A percentile compares a stretch with the other conserved stretches of the same genome.
Conservation (phyloP, 2,888 invertebrate species). For the Tineola bisselliella region DNA sequence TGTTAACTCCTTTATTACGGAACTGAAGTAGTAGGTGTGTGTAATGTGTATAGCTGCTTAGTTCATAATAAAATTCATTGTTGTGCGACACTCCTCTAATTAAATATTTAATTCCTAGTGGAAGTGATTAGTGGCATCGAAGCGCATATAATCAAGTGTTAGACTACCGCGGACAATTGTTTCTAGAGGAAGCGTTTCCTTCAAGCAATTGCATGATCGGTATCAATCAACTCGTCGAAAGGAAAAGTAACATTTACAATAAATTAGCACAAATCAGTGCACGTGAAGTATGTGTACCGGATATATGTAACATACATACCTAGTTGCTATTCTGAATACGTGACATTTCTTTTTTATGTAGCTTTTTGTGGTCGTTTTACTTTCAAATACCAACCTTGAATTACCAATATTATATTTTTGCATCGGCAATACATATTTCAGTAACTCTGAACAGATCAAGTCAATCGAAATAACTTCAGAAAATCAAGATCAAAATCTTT, state of each 20-base stretch:
- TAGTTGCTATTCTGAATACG: not conserved
- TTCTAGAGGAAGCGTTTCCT: not conserved
- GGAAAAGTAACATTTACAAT: not conserved
- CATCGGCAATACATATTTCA: too few species aligned
- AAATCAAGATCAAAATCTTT: too few species aligned
- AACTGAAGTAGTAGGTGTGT: too few species aligned
- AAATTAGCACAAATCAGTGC: not conserved
- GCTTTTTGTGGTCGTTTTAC: not conserved
- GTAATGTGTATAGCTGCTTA: too few species aligned
- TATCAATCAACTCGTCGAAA: not conserved
- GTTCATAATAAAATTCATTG: too few species aligned
- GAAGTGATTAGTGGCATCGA: not conserved
- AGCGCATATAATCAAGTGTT: too few species aligned
- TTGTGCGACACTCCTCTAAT: not conserved
- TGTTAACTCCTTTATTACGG: too few species aligned
- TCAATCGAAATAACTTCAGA: too few species aligned
- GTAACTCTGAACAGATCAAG: too few species aligned
- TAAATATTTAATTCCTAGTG: not conserved
- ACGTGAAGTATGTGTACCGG: not conserved
- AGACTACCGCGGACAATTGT: not conserved
- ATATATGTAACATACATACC: not conserved
- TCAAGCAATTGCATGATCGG: not conserved
- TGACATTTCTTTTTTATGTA: slow-evolving; percentile 7
- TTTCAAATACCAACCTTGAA: not conserved
- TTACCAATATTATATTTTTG: not conserved